These are phyloP conservation scores for Nicator chloris DNA, from an alignment of 2,113 vertebrate genomes.

Conservation along the genomic window DNA sequence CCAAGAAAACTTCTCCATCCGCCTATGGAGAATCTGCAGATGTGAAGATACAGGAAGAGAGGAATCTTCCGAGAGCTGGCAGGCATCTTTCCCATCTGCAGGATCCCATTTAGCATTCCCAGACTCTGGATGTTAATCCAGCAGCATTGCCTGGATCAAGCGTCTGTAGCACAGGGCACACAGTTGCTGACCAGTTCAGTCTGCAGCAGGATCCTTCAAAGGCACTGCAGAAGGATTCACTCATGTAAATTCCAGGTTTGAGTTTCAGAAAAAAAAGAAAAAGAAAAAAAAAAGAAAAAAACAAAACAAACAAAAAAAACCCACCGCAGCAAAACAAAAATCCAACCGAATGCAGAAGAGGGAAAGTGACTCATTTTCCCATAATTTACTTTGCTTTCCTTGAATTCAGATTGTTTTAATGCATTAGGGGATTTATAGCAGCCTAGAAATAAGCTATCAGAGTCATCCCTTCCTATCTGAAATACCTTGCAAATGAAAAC, in stretches of 20 bases:
- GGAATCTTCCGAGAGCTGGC: not conserved
- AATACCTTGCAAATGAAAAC: not conserved
- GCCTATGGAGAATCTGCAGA: not conserved
- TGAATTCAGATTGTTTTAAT: not conserved
- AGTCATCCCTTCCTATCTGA: not conserved
- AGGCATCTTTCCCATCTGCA: not conserved
- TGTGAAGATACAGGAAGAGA: not conserved
- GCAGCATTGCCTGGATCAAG: not conserved
- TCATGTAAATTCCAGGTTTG: conserved; percentile 81
- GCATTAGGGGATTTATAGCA: not conserved
- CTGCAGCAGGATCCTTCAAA: not conserved
- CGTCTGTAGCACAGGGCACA: not conserved
- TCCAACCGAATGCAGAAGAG: conserved; percentile 14
- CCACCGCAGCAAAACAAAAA: not conserved
- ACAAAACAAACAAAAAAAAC: too few relatives aligned
- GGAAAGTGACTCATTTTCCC: not conserved
- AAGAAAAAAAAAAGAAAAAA: not conserved
- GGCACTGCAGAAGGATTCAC: conserved; percentile 51
- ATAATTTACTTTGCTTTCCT: not conserved
- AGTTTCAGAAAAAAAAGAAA: conserved; percentile 63
- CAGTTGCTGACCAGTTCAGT: not conserved
- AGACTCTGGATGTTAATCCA: not conserved
- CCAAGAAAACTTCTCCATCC: not conserved
- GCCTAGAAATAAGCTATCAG: not conserved
- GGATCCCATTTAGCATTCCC: not conserved